Base-by-base conservation (phyloP, 2,888 invertebrate genomes). In the Deroplatys truncata region DNA sequence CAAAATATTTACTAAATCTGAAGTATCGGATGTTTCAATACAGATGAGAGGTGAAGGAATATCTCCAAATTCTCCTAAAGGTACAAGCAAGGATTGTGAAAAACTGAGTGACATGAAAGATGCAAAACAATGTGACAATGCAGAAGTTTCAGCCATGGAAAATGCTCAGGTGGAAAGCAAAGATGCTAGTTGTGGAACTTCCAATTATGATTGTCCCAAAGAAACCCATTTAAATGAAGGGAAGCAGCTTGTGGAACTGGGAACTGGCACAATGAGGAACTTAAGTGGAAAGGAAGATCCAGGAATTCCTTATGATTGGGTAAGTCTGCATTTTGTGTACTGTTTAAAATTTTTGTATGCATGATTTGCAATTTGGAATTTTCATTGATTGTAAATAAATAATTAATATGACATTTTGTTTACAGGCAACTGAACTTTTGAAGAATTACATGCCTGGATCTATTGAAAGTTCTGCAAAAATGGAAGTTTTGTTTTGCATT, bases 401-500 rank as follows among this genome's bases (percentile, higher is more conserved):
- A 5, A 3, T 20, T 2, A 20, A 56, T 56, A 72, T 72, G 25
- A 20, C 25, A 29, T 72, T 72, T 90, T 72, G 89, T 31, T 88
- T 88, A 31, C 92, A 95, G 95, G 98, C 98, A 16, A 94, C 96
- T 20, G 97, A 98, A 92, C 93, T 98, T 87, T 95, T 98, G 92
- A 97, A 97, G 93, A 97, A 96, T 91, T 99, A 99, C 93, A 94
- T 96, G 90, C 96, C 98, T 1, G 98, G 98, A n/a, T 94, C 97
- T 84, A 96, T 99, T 91, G 98, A 98, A 92, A 98, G 98, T 92
- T 98, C 99, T 4, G 98, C 98, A 2, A 99, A 99, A 94, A 98
- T 99, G 97, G 96, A 98, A 92, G 95, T 99, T 85, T 96, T 99
- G 92, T 97, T 99, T 93, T 97, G 97, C 91, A 97, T 99, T 91